These are phyloP conservation scores for Andrena marginata DNA, from an alignment of 2,888 invertebrate genomes.

Conservation along the genomic window DNA sequence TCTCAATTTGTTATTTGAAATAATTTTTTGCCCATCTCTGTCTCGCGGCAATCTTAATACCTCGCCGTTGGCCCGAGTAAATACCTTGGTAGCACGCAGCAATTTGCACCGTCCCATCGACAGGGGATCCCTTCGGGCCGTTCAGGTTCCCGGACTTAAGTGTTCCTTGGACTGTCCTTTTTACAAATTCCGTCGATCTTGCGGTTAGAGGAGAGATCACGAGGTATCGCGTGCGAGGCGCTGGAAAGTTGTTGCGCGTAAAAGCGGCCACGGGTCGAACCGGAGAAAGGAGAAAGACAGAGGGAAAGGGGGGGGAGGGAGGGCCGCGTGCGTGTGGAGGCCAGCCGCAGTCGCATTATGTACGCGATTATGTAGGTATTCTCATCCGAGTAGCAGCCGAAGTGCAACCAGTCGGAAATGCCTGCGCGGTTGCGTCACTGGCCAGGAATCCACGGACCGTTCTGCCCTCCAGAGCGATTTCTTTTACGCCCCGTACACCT, in stretches of 20 bases:
- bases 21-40: too few species aligned
- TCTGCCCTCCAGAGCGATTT: slow-evolving; percentile 68
- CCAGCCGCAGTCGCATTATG: slow-evolving; percentile 54
- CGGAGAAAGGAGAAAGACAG: not conserved
- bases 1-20: too few species aligned
- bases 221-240: not conserved
- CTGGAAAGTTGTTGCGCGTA: slow-evolving; percentile 19
- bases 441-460: slow-evolving; percentile 81
- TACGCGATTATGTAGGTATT: slow-evolving; percentile 72
- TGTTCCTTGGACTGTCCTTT: not conserved
- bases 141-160: too few species aligned
- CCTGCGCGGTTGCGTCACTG: slow-evolving; percentile 82
- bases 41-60: too few species aligned
- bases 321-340: slow-evolving; percentile 2
- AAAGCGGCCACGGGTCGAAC: not conserved
- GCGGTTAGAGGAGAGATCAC: not conserved
- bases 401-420: slow-evolving; percentile 84
- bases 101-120: too few species aligned
- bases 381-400: slow-evolving; percentile 72
- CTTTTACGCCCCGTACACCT: slow-evolving; percentile 52
- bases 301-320: not conserved
- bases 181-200: not conserved
- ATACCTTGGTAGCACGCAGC: too few species aligned
- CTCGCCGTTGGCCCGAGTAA: too few species aligned
- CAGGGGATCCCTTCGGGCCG: too few species aligned